These are phyloP conservation scores for Parascotia fuliginaria DNA, from an alignment of 2,888 invertebrate species.

Conservation along the genomic window DNA sequence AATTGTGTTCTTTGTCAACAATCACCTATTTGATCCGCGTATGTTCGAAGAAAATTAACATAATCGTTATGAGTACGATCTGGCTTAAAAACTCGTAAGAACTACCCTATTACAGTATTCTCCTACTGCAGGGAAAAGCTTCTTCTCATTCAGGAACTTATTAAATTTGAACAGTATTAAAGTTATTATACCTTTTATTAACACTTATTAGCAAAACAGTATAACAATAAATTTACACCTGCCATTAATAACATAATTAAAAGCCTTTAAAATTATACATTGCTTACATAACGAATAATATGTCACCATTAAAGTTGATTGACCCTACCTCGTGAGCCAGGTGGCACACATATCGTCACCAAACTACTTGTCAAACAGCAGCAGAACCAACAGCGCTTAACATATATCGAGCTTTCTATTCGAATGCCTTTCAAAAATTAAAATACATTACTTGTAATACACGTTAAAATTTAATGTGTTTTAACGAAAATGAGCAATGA, in stretches of 20 bases:
- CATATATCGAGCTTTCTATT: slow-evolving; percentile 45
- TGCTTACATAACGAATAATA: slow-evolving; percentile 47
- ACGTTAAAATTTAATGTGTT: slow-evolving; percentile 20
- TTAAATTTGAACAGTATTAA: too few species aligned
- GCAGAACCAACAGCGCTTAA: slow-evolving; percentile 58
- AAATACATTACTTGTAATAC: slow-evolving; percentile 38
- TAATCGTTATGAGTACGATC: too few species aligned
- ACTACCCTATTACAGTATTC: too few species aligned
- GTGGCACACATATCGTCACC: slow-evolving; percentile 67
- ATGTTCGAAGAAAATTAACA: too few species aligned
- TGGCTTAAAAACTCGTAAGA: too few species aligned
- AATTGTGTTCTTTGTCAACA: too few species aligned
- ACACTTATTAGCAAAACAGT: too few species aligned
- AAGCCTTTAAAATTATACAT: slow-evolving; percentile 9
- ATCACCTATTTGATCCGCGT: too few species aligned
- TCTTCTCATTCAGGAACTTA: too few species aligned
- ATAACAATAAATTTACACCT: background rate
- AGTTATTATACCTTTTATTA: too few species aligned
- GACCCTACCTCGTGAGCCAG: slow-evolving; percentile 54
- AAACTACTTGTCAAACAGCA: slow-evolving; percentile 76
- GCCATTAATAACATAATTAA: background rate
- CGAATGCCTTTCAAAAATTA: slow-evolving; percentile 23
- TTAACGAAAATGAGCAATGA: slow-evolving; percentile 38
- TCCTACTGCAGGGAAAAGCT: too few species aligned
- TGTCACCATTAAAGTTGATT: slow-evolving; percentile 52